Evolutionary conservation across 2,888 invertebrate species (phyloP), one percentile per base, ranked within the genome.

Genomic region (Diadegma fenestrale): DNA sequence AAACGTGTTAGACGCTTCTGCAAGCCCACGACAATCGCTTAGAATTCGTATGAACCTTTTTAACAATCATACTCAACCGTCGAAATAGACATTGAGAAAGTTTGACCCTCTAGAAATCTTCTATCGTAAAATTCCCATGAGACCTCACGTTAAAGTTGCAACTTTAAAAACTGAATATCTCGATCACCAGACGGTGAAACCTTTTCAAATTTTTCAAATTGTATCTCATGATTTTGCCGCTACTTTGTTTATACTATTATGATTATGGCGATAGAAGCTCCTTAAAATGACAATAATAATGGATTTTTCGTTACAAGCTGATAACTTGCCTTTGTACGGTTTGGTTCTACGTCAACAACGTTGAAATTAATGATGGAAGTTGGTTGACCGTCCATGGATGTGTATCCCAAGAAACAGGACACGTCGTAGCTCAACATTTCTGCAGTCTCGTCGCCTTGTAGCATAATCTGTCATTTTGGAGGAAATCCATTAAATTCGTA

Each of bases 331-430:
- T 89, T 89, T 7, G 63, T 30, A n/a, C 87, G 81, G 17, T 78
- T 61, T 8, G 63, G 63, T 54, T 87, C 88, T 6, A 73, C 43
- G 48, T 89, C 88, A n/a, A 85, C 68, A 37, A 88, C 83, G 58
- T 88, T 85, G 69, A 90, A 88, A 69, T 87, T 89, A 22, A 90
- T 85, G 37, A 90, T 86, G 1, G 90, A 88, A 19, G 88, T 58
- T 45, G 90, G 90, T 26, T 88, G 86, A 64, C 88, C 87, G 54
- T 93, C 92, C 43, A 88, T 94, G 54, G 94, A 94, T 22, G 94
- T 91, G 86, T 95, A 94, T 12, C 95, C 95, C 77, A 95, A 88
- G 58, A 95, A 91, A 87, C 95, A 95, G 48, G 94, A 90, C 10
- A 94, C 88, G 14, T 94, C 91, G 51, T 92, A 90, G 10, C 93